These are phyloP conservation scores for Ophiothrix spiculata DNA, from an alignment of 35 echinoderm and acorn worm species.

Conservation along the genomic window DNA sequence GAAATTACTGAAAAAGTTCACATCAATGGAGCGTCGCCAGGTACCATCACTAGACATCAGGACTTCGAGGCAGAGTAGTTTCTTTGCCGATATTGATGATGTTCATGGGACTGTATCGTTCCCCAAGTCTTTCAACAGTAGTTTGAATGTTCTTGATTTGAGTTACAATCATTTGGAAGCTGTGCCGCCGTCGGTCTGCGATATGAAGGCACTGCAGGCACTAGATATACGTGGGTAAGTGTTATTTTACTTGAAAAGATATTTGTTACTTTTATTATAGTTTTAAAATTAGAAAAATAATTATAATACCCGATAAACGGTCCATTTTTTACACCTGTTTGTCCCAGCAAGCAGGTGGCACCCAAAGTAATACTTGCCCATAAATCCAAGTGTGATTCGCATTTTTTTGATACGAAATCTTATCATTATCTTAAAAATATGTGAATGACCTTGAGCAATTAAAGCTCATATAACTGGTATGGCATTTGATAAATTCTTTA, in stretches of 20 bases:
- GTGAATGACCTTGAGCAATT: no score
- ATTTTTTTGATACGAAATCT: not conserved
- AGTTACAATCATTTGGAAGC: conserved; percentile 40
- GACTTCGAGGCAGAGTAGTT: not conserved
- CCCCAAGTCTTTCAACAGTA: conserved; percentile 33
- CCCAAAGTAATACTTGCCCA: not conserved
- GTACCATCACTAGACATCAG: not conserved
- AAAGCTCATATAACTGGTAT: no score
- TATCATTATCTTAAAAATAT: no score
- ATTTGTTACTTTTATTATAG: no score
- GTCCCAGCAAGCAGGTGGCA: not conserved
- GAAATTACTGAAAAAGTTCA: not conserved
- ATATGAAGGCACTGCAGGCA: conserved; percentile 33
- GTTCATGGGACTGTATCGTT: conserved; percentile 17
- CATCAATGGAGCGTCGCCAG: not conserved
- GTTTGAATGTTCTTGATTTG: conserved; percentile 39
- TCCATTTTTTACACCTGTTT: not conserved
- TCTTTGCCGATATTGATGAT: not conserved
- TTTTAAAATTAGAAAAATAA: no score
- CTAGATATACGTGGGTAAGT: conserved; percentile 61
- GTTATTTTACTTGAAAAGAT: no score
- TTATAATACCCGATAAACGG: not conserved
- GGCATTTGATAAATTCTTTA: no score
- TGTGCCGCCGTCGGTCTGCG: conserved; percentile 40
- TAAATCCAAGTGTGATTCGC: not conserved